phyloP scores from a whole-genome alignment of 2,113 vertebrate genomes.

The Formicarius rufipectus region DNA sequence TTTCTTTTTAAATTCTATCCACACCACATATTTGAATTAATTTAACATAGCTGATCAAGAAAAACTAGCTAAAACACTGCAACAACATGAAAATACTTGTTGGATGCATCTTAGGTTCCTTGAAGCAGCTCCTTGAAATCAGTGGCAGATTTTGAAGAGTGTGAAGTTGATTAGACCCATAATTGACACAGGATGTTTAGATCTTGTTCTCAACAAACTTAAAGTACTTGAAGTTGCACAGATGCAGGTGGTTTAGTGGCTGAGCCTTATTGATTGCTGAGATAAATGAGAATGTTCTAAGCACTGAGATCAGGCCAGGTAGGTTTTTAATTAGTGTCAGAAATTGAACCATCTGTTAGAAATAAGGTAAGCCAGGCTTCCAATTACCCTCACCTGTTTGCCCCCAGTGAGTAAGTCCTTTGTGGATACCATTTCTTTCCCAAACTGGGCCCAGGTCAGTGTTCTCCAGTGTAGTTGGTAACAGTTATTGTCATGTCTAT shows the following conservation, averaged over 20 bases:
- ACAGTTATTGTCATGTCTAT: not conserved
- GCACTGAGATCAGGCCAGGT: not conserved
- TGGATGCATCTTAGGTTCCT: not conserved
- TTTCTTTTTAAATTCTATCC: not conserved
- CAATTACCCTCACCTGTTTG: not conserved
- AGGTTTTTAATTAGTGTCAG: not conserved
- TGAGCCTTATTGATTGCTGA: not conserved
- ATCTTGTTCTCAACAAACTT: not conserved
- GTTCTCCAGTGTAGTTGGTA: not conserved
- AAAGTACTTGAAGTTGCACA: not conserved
- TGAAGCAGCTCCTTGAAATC: not conserved
- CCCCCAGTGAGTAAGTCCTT: not conserved
- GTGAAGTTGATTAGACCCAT: not conserved
- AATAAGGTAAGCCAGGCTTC: not conserved
- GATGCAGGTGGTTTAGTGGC: not conserved
- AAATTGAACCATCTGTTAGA: not conserved
- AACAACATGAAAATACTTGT: not conserved
- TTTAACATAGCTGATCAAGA: not conserved
- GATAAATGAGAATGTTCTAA: not conserved
- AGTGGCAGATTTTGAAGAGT: not conserved
- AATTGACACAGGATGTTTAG: not conserved
- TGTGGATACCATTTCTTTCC: not conserved
- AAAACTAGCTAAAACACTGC: not conserved
- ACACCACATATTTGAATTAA: not conserved
- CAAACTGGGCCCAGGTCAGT: not conserved